Conservation (phyloP, 2,888 invertebrate genomes). For the Acrobeloides nanus region DNA sequence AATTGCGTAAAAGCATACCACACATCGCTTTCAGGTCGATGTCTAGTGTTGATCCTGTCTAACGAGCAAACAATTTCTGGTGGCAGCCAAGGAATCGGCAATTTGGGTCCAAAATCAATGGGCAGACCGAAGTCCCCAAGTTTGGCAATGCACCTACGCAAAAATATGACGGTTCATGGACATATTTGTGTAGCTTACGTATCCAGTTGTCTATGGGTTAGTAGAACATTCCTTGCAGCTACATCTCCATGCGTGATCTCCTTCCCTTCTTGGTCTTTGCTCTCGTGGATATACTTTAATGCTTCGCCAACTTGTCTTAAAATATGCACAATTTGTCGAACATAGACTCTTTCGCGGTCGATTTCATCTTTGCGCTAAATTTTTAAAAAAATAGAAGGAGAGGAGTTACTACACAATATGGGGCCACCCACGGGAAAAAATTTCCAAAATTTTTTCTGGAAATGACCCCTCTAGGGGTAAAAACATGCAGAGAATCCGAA, state of each 20-base stretch:
- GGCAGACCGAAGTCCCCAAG: slow-evolving; percentile 49
- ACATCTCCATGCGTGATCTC: slow-evolving; percentile 49
- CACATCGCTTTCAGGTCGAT: slow-evolving; percentile 46
- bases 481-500: too few species aligned
- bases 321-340: slow-evolving; percentile 39
- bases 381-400: background rate
- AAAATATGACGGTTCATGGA: background rate
- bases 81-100: slow-evolving; percentile 48
- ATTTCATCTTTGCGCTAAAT: slow-evolving; percentile 35
- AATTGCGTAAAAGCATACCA: slow-evolving; percentile 24
- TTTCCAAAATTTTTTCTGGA: too few species aligned
- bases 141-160: slow-evolving; percentile 38
- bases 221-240: slow-evolving; percentile 42
- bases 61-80: slow-evolving; percentile 41
- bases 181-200: slow-evolving; percentile 22
- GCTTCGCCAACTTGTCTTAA: slow-evolving; percentile 38
- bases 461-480: too few species aligned
- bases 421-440: too few species aligned
- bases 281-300: slow-evolving; percentile 41
- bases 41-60: slow-evolving; percentile 30
- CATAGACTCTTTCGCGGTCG: slow-evolving; percentile 32
- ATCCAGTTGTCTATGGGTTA: slow-evolving; percentile 33
- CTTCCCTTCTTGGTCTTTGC: slow-evolving; percentile 35
- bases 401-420: background rate
- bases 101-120: slow-evolving; percentile 36